Evolutionary conservation across 2,113 vertebrate genomes (phyloP), one percentile per base, ranked within the genome.

Genomic region (Caranx melampygus): DNA sequence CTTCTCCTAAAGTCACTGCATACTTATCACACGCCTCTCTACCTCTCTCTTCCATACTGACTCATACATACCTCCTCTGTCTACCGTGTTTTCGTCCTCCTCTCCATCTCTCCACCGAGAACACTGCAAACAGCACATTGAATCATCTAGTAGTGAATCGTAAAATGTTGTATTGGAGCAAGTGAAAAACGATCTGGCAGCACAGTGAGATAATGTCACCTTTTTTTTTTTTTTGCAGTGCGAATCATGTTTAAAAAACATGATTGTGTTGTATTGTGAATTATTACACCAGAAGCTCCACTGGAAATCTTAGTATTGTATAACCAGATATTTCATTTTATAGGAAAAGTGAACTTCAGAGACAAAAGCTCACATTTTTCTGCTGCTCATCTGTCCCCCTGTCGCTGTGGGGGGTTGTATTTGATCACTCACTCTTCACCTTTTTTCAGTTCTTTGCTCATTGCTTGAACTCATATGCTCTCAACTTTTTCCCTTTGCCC

Each of bases 1-100:
- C 92, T 91, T 93, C 85, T 92, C 77, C 90, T 82, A 75, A 89
- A 93, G 87, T 90, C 89, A 54, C 76, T 72, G 87, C 88, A 73
- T 87, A 87, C 87, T 91, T 93, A 92, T 91, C 87, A 55, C 81
- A 90, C 79, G 74, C 89, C 88, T 89, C 82, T 80, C 80, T 75
- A 83, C 73, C 77, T 89, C 87, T 85, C 66, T 73, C 72, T 55
- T 75, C 64, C 86, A 79, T 58, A 78, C 64, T 82, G 74, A 88
- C 83, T 87, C 84, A 88, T 52, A 37, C 87, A 75, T 55, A 83
- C 82, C 77, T 76, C 71, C 15, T 75, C 76, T 69, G 55, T 85
- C 83, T 44, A 6, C 66, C 21, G 7, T 66, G 42, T 40, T 61
- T 58, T 64, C 40, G 10, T 58, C 71, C 73, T 58, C 71, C 73